Evolutionary conservation across 2,113 vertebrate species (phyloP), one percentile per base, ranked within the genome.

Genomic region (Eudorcas thomsonii): DNA sequence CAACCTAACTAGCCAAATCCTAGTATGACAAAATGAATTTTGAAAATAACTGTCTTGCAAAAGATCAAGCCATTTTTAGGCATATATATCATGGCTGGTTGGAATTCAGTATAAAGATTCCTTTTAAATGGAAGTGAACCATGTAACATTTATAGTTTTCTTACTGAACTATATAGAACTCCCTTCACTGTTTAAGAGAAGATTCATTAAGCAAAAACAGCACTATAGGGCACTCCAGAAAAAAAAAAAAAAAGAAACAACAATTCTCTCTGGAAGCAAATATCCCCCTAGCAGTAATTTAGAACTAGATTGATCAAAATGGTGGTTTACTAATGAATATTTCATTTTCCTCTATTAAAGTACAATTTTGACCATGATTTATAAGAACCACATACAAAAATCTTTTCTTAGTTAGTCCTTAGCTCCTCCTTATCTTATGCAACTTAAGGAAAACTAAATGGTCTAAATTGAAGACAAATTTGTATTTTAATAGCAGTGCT

Each of bases 21-120:
- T 2, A 50, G 48, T 64, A 82, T 11, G 55, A 89, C 19, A 94
- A 95, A 82, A 9, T 74, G 3, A 36, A 90, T 64, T 94, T 97
- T 94, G 45, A 96, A 97, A 96, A 81, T 64, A 93, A 93, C 14
- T 86, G 12, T 71, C 59, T 91, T 94, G 30, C 8, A 88, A 93
- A 94, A 17, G 10, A 52, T 86, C 74, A 80, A 91, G 59, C 33
- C 64, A 82, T 71, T 81, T 94, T 91, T 89, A 71, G 67, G 52
- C 10, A 28, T 62, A 52, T 23, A 67, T 88, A 50, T 62, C 30
- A 81, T 74, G 14, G 52, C 21, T 94, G 50, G 7, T 33, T 89
- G 67, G 21, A 94, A 90, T 85, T 74, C 62, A 84, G 0, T 33
- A 62, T 23, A 80, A 48, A 78, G 64, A 23, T 85, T 60, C 25